These are phyloP conservation scores for Talpa occidentalis DNA, from an alignment of 2,113 vertebrate species.

Conservation along the genomic window DNA sequence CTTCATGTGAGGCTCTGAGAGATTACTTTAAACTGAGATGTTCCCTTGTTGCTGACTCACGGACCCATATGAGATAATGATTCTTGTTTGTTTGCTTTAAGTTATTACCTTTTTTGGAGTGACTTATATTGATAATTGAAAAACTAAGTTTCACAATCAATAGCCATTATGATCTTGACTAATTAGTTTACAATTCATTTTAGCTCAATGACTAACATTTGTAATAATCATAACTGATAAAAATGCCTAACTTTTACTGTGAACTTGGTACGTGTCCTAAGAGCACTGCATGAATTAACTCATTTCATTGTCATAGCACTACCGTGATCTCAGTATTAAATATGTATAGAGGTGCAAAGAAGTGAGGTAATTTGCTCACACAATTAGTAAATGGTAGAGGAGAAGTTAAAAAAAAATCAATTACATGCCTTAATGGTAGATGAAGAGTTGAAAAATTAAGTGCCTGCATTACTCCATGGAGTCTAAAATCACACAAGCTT, in stretches of 20 bases:
- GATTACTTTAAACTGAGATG: background rate
- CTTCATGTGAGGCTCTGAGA: background rate
- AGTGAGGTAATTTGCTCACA: background rate
- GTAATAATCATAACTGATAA: background rate
- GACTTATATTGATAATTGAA: background rate
- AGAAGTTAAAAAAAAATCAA: background rate
- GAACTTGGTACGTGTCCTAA: background rate
- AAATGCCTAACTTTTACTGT: background rate
- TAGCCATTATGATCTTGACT: background rate
- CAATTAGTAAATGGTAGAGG: background rate
- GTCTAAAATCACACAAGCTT: background rate
- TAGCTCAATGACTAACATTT: background rate
- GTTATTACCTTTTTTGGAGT: background rate
- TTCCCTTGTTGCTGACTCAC: background rate
- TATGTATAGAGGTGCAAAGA: background rate
- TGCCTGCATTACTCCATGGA: background rate
- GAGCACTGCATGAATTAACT: background rate
- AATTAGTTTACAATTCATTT: background rate
- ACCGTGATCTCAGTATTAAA: background rate
- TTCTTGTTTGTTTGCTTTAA: conserved; percentile 17
- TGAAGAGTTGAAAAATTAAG: background rate
- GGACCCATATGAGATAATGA: background rate
- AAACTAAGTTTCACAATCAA: background rate
- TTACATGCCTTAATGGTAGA: background rate
- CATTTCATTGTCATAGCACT: background rate